These are phyloP conservation scores for Monopterus albus DNA, from an alignment of 2,113 vertebrate species.

Conservation along the genomic window DNA sequence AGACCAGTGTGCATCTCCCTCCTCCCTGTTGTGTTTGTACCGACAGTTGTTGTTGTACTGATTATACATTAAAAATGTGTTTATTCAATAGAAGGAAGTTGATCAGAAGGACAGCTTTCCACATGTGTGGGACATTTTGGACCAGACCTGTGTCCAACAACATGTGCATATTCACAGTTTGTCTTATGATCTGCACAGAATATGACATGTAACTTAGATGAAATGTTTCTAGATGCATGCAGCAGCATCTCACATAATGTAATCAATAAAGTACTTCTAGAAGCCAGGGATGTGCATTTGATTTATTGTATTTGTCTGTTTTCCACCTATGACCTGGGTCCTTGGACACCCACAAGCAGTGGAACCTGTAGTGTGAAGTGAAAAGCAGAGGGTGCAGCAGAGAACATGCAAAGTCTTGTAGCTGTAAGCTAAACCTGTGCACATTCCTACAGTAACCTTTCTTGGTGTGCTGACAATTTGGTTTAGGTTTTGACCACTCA, in stretches of 20 bases:
- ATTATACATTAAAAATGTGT: conserved; percentile 26
- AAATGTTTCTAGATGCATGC: conserved; percentile 57
- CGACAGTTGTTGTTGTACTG: conserved; percentile 12
- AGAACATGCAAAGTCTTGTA: too few relatives aligned
- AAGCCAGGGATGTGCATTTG: conserved; percentile 10
- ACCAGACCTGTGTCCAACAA: conserved; percentile 10
- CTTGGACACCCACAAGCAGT: too few relatives aligned
- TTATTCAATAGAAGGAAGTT: neutral
- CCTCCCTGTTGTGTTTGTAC: conserved; percentile 10
- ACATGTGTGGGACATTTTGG: neutral
- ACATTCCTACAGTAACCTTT: too few relatives aligned
- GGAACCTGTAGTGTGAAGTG: too few relatives aligned
- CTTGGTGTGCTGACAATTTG: too few relatives aligned
- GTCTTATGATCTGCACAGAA: conserved; percentile 49
- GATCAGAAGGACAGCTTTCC: neutral
- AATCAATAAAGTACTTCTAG: conserved; percentile 65
- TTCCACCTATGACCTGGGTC: too few relatives aligned
- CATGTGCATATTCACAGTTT: conserved; percentile 36
- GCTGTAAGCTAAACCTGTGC: too few relatives aligned
- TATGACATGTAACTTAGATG: conserved; percentile 36
- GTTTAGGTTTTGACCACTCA: too few relatives aligned
- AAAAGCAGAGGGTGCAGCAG: too few relatives aligned
- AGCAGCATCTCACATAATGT: conserved; percentile 42
- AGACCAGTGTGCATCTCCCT: neutral
- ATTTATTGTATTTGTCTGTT: conserved; percentile 20